Conservation (phyloP, 2,888 invertebrate genomes). For the Cataglyphis rosenhaueri region DNA sequence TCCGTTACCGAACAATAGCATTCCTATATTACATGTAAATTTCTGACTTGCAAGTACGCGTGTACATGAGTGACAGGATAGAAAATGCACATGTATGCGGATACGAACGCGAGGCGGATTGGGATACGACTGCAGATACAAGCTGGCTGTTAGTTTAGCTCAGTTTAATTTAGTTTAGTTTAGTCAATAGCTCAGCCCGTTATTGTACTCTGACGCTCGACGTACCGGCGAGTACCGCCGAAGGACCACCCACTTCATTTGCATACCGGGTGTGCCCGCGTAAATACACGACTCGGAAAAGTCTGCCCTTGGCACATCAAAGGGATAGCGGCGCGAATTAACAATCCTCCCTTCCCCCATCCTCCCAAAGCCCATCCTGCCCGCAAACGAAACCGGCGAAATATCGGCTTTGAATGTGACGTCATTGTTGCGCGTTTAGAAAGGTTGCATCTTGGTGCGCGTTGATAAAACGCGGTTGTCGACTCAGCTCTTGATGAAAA, state of each 20-base stretch:
- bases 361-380: slow-evolving; percentile 36
- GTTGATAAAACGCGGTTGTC: slow-evolving; percentile 25
- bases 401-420: slow-evolving; percentile 30
- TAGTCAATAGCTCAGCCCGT: slow-evolving; percentile 75
- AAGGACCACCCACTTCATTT: slow-evolving; percentile 68
- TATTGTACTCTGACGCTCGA: slow-evolving; percentile 72
- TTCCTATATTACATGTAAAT: slow-evolving; percentile 64
- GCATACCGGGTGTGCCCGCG: slow-evolving; percentile 69
- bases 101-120: slow-evolving; percentile 15
- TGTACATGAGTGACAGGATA: not conserved
- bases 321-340: slow-evolving; percentile 71
- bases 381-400: slow-evolving; percentile 58
- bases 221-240: slow-evolving; percentile 49
- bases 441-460: slow-evolving; percentile 11
- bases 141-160: slow-evolving; percentile 73
- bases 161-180: slow-evolving; percentile 69
- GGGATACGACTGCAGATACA: slow-evolving; percentile 44
- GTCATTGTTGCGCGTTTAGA: slow-evolving; percentile 30
- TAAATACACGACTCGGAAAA: slow-evolving; percentile 75
- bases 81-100: slow-evolving; percentile 3
- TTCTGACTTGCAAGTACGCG: slow-evolving; percentile 25
- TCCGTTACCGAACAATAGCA: slow-evolving; percentile 31
- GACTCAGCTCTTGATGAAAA: slow-evolving; percentile 2
- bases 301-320: slow-evolving; percentile 74
- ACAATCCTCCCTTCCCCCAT: slow-evolving; percentile 1